phyloP scores from a whole-genome alignment of 2,888 invertebrate genomes.

The Euzophera pinguis region DNA sequence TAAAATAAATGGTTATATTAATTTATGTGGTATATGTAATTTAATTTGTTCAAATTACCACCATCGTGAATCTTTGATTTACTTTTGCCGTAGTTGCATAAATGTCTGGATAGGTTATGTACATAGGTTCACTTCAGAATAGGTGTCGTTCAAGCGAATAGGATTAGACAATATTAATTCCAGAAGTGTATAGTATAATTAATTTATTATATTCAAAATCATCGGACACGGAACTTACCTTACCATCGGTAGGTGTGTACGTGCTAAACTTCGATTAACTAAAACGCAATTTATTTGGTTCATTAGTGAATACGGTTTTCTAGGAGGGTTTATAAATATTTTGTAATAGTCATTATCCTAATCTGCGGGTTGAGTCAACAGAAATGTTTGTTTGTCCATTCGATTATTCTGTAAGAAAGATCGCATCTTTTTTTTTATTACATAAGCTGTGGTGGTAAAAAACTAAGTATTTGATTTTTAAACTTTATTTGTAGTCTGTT shows the following conservation, averaged over 20 bases:
- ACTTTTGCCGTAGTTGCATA: constrained; percentile 49
- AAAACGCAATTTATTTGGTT: background rate
- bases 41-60: constrained; percentile 36
- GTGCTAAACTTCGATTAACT: background rate
- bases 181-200: constrained; percentile 4
- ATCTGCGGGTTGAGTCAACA: constrained; percentile 10
- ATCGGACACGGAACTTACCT: background rate
- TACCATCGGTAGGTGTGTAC: background rate
- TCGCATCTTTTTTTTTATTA: constrained; percentile 22
- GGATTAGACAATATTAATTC: constrained; percentile 21
- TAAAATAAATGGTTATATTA: constrained; percentile 41
- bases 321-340: constrained; percentile 6
- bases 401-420: constrained; percentile 1
- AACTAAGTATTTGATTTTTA: constrained; percentile 37
- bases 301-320: background rate
- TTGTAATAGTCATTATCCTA: constrained; percentile 4
- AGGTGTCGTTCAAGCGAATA: constrained; percentile 38
- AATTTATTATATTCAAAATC: constrained; percentile 5
- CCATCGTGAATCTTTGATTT: constrained; percentile 35
- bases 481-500: constrained; percentile 50
- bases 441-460: constrained; percentile 44
- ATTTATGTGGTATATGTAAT: constrained; percentile 37
- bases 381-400: constrained; percentile 7
- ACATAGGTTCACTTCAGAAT: constrained; percentile 63
- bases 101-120: constrained; percentile 56